These are phyloP conservation scores for Labrus mixtus DNA, from an alignment of 2,113 vertebrate species.

Conservation along the genomic window DNA sequence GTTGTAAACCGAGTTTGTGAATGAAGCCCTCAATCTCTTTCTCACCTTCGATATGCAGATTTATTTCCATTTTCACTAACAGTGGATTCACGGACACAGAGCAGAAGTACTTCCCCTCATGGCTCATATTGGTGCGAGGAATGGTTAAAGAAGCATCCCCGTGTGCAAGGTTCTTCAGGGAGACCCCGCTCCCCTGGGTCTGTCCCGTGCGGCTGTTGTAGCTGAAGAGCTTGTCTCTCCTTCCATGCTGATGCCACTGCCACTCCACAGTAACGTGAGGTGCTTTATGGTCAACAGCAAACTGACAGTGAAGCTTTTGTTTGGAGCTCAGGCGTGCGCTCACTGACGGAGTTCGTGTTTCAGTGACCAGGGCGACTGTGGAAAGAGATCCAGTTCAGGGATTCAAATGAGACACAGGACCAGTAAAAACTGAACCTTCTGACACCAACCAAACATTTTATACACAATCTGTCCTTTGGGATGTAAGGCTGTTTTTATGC, in stretches of 20 bases:
- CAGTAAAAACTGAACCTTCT: too few relatives aligned
- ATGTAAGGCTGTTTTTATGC: too few relatives aligned
- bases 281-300: constrained; percentile 74
- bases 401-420: not conserved
- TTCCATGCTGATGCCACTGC: constrained; percentile 63
- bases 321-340: constrained; percentile 61
- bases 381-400: not conserved
- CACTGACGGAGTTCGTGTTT: constrained; percentile 72
- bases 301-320: constrained; percentile 80
- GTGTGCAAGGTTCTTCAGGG: constrained; percentile 40
- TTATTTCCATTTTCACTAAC: constrained; percentile 55
- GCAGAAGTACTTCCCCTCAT: constrained; percentile 78
- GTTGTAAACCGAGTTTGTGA: too few relatives aligned
- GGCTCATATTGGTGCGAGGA: constrained; percentile 49
- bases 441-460: too few relatives aligned
- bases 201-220: constrained; percentile 49
- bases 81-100: constrained; percentile 73
- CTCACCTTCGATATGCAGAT: constrained; percentile 81
- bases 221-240: constrained; percentile 62
- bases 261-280: constrained; percentile 67
- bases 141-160: constrained; percentile 80
- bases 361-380: constrained; percentile 78
- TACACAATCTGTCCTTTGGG: too few relatives aligned
- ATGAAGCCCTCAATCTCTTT: not conserved
- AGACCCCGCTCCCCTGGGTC: constrained; percentile 55